These are phyloP conservation scores for Amphipyra tragopoginis DNA, from an alignment of 2,888 invertebrate genomes.

Conservation along the genomic window DNA sequence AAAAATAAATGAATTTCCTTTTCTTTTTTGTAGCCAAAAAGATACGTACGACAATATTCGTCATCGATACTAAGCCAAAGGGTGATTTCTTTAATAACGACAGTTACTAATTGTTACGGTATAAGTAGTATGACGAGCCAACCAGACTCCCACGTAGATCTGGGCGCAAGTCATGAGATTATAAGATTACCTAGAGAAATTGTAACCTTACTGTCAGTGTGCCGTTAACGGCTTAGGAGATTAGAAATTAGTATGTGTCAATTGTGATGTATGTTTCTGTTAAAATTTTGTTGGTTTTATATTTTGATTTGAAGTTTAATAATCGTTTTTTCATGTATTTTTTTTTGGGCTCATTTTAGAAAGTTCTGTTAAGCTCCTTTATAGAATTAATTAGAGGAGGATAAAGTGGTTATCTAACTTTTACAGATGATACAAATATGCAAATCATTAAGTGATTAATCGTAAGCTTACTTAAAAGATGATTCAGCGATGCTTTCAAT, in stretches of 20 bases:
- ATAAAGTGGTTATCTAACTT: too few species aligned
- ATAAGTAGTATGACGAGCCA: slow-evolving; percentile 54
- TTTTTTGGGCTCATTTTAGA: too few species aligned
- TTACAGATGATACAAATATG: too few species aligned
- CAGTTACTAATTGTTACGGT: slow-evolving; percentile 68
- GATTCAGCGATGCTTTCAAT: too few species aligned
- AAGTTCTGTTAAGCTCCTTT: too few species aligned
- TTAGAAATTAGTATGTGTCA: slow-evolving; percentile 39
- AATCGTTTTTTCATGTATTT: neutral
- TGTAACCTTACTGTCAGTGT: slow-evolving; percentile 24
- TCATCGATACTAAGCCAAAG: slow-evolving; percentile 37
- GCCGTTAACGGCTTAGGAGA: slow-evolving; percentile 20
- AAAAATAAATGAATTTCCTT: too few species aligned
- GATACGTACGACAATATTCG: slow-evolving; percentile 41
- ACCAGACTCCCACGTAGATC: slow-evolving; percentile 69
- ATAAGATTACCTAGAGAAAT: slow-evolving; percentile 29
- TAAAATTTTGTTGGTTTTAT: slow-evolving; percentile 1
- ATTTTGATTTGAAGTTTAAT: neutral
- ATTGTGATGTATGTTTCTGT: slow-evolving; percentile 7
- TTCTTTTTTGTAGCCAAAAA: too few species aligned
- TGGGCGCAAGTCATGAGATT: slow-evolving; percentile 55
- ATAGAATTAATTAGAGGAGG: too few species aligned
- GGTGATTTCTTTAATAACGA: slow-evolving; percentile 65
- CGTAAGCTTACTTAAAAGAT: too few species aligned
- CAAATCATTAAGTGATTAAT: too few species aligned